Conservation (phyloP, 2,113 vertebrate genomes). For the Tachysurus vachellii region DNA sequence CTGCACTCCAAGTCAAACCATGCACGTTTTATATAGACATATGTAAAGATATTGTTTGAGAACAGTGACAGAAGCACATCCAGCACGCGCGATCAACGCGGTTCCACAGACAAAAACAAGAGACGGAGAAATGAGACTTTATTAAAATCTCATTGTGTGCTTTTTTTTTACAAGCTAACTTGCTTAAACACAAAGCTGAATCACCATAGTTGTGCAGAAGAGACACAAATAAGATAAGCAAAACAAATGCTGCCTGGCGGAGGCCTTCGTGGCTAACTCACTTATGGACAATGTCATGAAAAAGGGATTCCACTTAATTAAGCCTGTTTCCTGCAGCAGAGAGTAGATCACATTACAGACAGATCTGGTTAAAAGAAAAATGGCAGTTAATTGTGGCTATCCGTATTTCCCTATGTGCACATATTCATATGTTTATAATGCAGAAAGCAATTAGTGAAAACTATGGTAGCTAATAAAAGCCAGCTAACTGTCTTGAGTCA, state of each 20-base stretch:
- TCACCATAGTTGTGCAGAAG: slow-evolving; percentile 35
- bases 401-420: slow-evolving; percentile 31
- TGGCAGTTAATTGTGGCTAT: slow-evolving; percentile 48
- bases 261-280: slow-evolving; percentile 48
- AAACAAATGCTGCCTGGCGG: slow-evolving; percentile 51
- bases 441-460: not conserved
- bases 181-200: slow-evolving; percentile 36
- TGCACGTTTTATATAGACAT: not conserved
- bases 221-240: slow-evolving; percentile 53
- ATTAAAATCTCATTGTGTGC: slow-evolving; percentile 45
- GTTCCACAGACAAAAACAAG: not conserved
- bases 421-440: slow-evolving; percentile 17
- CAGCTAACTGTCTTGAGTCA: not conserved
- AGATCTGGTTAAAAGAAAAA: slow-evolving; percentile 51
- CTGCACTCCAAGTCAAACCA: not conserved
- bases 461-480: no score
- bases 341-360: slow-evolving; percentile 48
- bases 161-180: slow-evolving; percentile 37
- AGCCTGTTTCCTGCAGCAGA: slow-evolving; percentile 53
- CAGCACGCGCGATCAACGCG: slow-evolving; percentile 35
- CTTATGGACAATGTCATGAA: slow-evolving; percentile 51
- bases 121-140: slow-evolving; percentile 4
- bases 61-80: slow-evolving; percentile 19
- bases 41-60: not conserved
- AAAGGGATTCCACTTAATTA: slow-evolving; percentile 57